These are phyloP conservation scores for Cerceris ruficornis DNA, from an alignment of 2,888 invertebrate genomes.

Conservation along the genomic window DNA sequence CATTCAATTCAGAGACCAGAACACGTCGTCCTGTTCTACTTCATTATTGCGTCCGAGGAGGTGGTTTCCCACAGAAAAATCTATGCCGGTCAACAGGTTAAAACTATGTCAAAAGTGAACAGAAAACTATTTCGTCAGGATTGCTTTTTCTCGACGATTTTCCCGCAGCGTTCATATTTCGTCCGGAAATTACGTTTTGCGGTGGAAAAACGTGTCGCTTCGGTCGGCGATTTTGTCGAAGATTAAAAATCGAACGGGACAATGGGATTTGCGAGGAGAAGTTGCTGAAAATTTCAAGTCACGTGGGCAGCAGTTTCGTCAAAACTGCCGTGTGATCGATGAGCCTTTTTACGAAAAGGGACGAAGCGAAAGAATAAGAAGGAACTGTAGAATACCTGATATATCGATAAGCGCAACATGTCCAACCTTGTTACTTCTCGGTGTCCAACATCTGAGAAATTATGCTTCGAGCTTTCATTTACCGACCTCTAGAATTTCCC, in stretches of 20 bases:
- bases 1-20: too few species aligned
- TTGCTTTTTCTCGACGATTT: slow-evolving; percentile 1
- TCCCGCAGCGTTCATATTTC: background rate
- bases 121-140: background rate
- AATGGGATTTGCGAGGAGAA: slow-evolving; percentile 2
- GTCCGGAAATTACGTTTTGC: slow-evolving; percentile 43
- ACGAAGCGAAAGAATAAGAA: background rate
- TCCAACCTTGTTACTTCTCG: background rate
- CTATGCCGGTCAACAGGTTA: background rate
- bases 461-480: background rate
- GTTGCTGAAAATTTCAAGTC: slow-evolving; percentile 25
- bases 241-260: slow-evolving; percentile 5
- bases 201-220: background rate
- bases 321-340: slow-evolving; percentile 20
- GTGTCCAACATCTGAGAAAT: slow-evolving; percentile 9
- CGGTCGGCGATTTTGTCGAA: background rate
- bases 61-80: too few species aligned
- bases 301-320: background rate
- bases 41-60: too few species aligned
- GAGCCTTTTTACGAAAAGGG: background rate
- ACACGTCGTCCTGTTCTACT: too few species aligned
- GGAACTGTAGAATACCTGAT: background rate
- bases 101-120: background rate
- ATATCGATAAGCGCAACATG: background rate
- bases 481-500: background rate